Percentiles rank a stretch among this genome's conserved stretches.
phyloP scores from a whole-genome alignment of 2,888 invertebrate species.

The Lycaena phlaeas region DNA sequence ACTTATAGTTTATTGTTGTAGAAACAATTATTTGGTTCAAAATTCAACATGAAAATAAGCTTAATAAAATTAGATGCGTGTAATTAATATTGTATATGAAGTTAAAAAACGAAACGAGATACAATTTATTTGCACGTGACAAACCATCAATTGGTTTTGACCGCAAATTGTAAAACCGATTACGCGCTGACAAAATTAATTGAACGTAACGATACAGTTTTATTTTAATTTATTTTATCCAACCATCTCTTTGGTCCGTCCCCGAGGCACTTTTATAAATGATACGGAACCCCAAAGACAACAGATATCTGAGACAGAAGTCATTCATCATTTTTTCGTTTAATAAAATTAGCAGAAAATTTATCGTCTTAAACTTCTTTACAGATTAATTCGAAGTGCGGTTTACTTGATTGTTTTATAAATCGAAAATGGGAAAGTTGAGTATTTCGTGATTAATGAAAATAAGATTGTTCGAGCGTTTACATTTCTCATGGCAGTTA shows the following conservation, averaged over 20 bases:
- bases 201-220: slow-evolving; percentile 14
- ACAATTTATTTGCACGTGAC: slow-evolving; percentile 7
- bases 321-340: slow-evolving; percentile 3
- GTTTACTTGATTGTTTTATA: no score
- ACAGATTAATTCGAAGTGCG: neutral
- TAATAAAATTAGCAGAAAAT: neutral
- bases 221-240: slow-evolving; percentile 13
- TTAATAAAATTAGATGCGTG: no score
- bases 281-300: neutral
- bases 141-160: slow-evolving; percentile 17
- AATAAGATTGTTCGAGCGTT: no score
- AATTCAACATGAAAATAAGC: no score
- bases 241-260: neutral
- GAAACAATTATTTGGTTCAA: no score
- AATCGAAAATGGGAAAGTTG: no score
- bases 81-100: no score
- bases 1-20: no score
- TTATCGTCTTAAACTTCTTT: neutral
- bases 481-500: no score
- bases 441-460: no score
- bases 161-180: slow-evolving; percentile 18
- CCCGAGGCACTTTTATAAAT: neutral
- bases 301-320: neutral
- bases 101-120: slow-evolving; percentile 6
- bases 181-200: slow-evolving; percentile 19